Evolutionary conservation across 2,113 vertebrate genomes (phyloP).

Genomic region (Sturnus vulgaris): DNA sequence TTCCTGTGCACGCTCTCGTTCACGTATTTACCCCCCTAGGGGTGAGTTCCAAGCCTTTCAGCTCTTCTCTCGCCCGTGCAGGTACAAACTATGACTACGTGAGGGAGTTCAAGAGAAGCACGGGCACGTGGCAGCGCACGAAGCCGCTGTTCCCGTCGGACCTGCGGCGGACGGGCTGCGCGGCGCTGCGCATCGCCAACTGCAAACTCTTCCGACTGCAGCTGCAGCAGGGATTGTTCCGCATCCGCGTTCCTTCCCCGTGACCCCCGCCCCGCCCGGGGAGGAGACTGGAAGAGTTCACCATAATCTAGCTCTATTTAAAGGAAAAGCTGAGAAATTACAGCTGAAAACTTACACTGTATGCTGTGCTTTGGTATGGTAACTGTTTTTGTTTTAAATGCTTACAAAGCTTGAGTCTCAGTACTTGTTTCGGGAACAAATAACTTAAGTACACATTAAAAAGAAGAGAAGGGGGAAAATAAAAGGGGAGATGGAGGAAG

Average conservation of each 20-base stretch:
- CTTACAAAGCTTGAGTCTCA: conserved; percentile 68
- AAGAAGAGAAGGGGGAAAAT: conserved; percentile 9
- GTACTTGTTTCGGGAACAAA: conserved; percentile 57
- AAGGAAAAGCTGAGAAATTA: conserved; percentile 63
- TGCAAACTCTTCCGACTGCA: conserved; percentile 96
- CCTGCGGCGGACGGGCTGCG: conserved; percentile 88
- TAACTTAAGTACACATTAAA: conserved; percentile 58
- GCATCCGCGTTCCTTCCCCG: conserved; percentile 81
- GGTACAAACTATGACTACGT: conserved; percentile 95
- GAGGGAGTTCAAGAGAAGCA: conserved; percentile 92
- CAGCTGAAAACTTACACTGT: conserved; percentile 61
- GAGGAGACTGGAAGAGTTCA: conserved; percentile 31
- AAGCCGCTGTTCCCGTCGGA: conserved; percentile 86
- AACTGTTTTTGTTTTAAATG: conserved; percentile 63
- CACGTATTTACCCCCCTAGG: rapidly evolving
- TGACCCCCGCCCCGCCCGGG: conserved; percentile 7
- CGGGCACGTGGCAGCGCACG: conserved; percentile 92
- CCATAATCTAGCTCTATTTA: conserved; percentile 54
- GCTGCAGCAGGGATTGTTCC: conserved; percentile 91
- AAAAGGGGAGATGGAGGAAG: conserved; percentile 6
- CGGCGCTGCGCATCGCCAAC: conserved; percentile 90
- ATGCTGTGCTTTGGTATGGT: conserved; percentile 68
- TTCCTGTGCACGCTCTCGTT: rapidly evolving
- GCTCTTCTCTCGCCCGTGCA: neutral
- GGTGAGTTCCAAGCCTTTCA: neutral